A percentile compares a stretch with the other conserved stretches of the same genome.
phyloP scores from a whole-genome alignment of 2,113 vertebrate species.

The Butorides virescens region DNA sequence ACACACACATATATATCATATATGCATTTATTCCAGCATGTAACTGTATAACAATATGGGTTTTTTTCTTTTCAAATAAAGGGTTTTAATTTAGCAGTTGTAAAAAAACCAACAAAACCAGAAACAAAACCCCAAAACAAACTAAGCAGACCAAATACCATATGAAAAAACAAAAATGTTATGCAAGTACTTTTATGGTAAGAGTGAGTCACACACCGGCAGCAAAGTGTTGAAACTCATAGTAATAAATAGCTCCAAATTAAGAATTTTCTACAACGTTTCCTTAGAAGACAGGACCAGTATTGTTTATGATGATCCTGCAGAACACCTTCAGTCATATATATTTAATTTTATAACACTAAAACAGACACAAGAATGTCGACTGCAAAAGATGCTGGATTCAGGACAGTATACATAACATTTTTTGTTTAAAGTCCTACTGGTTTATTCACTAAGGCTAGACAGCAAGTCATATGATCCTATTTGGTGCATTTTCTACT shows the following conservation, averaged over 20 bases:
- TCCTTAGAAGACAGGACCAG: constrained; percentile 66
- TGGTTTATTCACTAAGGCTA: constrained; percentile 77
- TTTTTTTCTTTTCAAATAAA: constrained; percentile 47
- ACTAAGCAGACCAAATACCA: constrained; percentile 40
- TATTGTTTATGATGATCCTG: constrained; percentile 55
- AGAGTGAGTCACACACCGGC: constrained; percentile 57
- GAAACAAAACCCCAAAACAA: neutral
- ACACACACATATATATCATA: neutral
- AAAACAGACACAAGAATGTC: constrained; percentile 62
- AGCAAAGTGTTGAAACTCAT: constrained; percentile 57
- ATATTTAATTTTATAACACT: constrained; percentile 60
- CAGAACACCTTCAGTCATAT: constrained; percentile 59
- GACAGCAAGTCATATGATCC: constrained; percentile 69
- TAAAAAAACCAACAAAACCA: constrained; percentile 27
- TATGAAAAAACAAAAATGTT: constrained; percentile 63
- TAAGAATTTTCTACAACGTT: constrained; percentile 74
- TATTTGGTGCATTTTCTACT: constrained; percentile 71
- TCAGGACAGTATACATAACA: constrained; percentile 63
- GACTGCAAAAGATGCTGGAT: constrained; percentile 62
- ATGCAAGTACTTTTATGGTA: constrained; percentile 52
- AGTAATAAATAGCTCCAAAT: constrained; percentile 81
- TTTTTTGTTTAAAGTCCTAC: constrained; percentile 67
- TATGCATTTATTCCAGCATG: constrained; percentile 37
- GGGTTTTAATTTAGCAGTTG: constrained; percentile 59
- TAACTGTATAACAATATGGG: constrained; percentile 24